phyloP scores from a whole-genome alignment of 2,113 vertebrate species.

The Cettia cetti region DNA sequence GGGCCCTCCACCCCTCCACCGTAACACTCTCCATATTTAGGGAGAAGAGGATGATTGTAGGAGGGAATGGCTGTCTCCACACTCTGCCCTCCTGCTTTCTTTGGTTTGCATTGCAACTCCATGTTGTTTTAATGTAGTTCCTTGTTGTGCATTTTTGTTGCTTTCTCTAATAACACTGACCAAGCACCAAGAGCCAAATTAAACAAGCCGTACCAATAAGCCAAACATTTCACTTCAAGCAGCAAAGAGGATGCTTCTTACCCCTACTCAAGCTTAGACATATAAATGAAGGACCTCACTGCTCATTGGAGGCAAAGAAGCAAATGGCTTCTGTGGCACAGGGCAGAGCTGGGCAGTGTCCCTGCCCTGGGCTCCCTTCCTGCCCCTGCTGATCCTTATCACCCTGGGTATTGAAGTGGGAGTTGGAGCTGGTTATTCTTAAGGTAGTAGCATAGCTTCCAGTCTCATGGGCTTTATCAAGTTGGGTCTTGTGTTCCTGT shows the following conservation, averaged over 20 bases:
- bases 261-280: neutral
- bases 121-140: conserved; percentile 37
- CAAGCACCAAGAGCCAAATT: conserved; percentile 27
- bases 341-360: neutral
- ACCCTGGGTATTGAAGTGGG: neutral
- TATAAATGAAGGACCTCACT: neutral
- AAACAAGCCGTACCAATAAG: conserved; percentile 44
- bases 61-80: neutral
- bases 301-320: neutral
- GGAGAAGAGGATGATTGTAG: neutral
- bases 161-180: conserved; percentile 49
- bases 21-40: neutral
- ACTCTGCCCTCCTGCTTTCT: neutral
- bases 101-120: neutral
- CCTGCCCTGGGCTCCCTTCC: neutral
- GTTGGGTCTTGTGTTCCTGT: neutral
- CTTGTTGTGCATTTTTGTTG: conserved; percentile 29
- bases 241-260: conserved; percentile 4
- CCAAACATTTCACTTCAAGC: conserved; percentile 24
- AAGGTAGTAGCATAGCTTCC: neutral
- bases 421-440: neutral
- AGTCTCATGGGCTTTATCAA: neutral
- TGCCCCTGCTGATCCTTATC: neutral
- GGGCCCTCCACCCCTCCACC: neutral
- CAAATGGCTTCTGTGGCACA: neutral